Evolutionary conservation across 2,113 vertebrate genomes (phyloP).

Genomic region (Camelus dromedarius): DNA sequence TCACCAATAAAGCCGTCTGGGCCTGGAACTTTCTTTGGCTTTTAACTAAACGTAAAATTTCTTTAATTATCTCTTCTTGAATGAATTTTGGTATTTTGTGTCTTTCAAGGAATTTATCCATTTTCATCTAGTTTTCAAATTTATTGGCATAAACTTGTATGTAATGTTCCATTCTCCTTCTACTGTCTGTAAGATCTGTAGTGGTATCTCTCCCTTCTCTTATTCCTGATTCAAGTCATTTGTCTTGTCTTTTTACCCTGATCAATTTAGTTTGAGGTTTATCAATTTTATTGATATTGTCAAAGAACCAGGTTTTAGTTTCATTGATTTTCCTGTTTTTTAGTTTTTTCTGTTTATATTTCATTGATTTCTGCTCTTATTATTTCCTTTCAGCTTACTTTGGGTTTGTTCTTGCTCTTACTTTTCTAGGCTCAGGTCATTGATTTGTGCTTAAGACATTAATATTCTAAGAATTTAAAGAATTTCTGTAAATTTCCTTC

Average conservation of each 20-base stretch:
- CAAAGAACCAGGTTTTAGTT: not conserved
- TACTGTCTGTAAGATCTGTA: not conserved
- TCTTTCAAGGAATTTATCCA: not conserved
- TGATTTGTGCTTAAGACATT: not conserved
- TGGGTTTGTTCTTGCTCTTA: not conserved
- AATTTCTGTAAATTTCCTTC: not conserved
- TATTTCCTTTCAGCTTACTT: not conserved
- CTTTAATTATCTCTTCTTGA: not conserved
- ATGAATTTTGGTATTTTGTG: not conserved
- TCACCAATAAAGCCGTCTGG: not conserved
- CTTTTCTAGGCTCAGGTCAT: not conserved
- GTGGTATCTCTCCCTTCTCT: not conserved
- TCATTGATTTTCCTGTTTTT: not conserved
- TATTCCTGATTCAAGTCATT: not conserved
- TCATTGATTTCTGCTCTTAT: not conserved
- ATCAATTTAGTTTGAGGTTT: not conserved
- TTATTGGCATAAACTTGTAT: not conserved
- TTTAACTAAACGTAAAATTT: not conserved
- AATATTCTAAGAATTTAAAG: not conserved
- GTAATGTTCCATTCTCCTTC: not conserved
- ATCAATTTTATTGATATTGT: not conserved
- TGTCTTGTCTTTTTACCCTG: not conserved
- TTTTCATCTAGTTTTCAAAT: not conserved
- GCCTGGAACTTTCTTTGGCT: slow-evolving; percentile 2
- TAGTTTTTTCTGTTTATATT: not conserved